These are phyloP conservation scores for Maniola jurtina DNA, from an alignment of 1,140 invertebrate species.

Conservation along the genomic window DNA sequence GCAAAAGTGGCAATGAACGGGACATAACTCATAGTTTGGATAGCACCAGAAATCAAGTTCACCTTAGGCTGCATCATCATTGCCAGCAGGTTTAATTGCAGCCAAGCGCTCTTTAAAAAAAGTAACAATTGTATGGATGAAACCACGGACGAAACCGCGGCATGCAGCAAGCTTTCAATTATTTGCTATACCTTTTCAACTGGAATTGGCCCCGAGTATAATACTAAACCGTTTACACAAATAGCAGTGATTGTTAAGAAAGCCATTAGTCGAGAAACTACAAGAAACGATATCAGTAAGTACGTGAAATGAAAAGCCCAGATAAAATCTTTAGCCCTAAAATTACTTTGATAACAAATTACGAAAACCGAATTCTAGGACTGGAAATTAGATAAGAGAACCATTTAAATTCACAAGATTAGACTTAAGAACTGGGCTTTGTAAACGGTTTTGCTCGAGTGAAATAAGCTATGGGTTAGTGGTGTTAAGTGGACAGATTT, in stretches of 20 bases:
- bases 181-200: neutral
- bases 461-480: too few relatives aligned
- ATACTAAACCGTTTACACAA: neutral
- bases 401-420: neutral
- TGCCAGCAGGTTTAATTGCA: too few relatives aligned
- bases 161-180: neutral
- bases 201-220: neutral
- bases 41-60: too few relatives aligned
- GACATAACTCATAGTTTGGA: too few relatives aligned
- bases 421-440: neutral
- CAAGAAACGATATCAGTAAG: neutral
- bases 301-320: neutral
- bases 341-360: constrained; percentile 3
- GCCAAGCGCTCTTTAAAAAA: too few relatives aligned
- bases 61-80: too few relatives aligned
- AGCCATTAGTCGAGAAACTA: neutral
- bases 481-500: too few relatives aligned
- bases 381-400: neutral
- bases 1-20: too few relatives aligned
- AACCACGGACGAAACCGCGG: neutral
- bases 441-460: too few relatives aligned
- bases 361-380: neutral
- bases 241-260: neutral
- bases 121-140: too few relatives aligned
- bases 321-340: constrained; percentile 1